These are phyloP conservation scores for Lasiurus borealis DNA, from an alignment of 2,113 vertebrate genomes.

Conservation along the genomic window DNA sequence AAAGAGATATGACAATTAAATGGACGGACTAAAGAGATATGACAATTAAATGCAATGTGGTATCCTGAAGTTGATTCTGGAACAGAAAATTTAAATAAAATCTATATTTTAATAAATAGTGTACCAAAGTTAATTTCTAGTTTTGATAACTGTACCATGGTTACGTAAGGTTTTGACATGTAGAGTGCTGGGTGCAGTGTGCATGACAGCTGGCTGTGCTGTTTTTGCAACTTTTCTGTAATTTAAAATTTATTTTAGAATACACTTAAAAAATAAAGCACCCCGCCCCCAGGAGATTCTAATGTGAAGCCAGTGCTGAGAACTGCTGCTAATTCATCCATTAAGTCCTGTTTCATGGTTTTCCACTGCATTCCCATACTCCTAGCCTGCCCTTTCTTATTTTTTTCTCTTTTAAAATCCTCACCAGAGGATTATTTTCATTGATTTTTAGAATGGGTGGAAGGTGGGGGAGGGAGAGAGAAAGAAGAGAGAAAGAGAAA, in stretches of 20 bases:
- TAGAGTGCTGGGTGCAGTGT: slow-evolving; percentile 9
- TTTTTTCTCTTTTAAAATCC: too few relatives aligned
- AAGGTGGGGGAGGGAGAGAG: too few relatives aligned
- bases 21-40: not conserved
- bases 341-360: not conserved
- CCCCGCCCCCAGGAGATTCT: not conserved
- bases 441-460: too few relatives aligned
- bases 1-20: too few relatives aligned
- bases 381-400: not conserved
- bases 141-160: not conserved
- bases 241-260: slow-evolving; percentile 64
- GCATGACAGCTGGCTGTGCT: not conserved
- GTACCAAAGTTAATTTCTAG: slow-evolving; percentile 3
- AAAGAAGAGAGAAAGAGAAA: too few relatives aligned
- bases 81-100: slow-evolving; percentile 40
- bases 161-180: slow-evolving; percentile 30
- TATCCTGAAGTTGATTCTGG: not conserved
- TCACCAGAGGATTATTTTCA: too few relatives aligned
- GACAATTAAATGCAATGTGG: not conserved
- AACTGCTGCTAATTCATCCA: not conserved
- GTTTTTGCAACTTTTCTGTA: slow-evolving; percentile 39
- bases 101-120: not conserved
- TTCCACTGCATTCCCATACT: not conserved
- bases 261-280: not conserved
- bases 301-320: not conserved